Evolutionary conservation across 2,113 vertebrate genomes (phyloP).

Genomic region (Camelus bactrianus): DNA sequence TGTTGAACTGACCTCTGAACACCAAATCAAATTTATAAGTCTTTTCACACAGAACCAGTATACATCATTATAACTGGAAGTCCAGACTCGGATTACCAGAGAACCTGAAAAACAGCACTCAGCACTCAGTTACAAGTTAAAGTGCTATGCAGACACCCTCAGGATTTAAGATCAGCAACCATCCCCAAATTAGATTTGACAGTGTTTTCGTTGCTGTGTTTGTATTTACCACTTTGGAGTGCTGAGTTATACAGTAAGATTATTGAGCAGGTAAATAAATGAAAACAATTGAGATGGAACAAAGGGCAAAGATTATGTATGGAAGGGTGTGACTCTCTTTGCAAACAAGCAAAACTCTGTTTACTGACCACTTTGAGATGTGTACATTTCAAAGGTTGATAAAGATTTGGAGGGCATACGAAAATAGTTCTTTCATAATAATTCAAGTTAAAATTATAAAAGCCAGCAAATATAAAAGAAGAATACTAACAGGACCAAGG

Average conservation of each 20-base stretch:
- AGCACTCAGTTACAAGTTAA: slow-evolving; percentile 43
- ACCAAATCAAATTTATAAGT: slow-evolving; percentile 13
- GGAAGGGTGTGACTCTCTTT: neutral
- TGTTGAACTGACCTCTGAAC: slow-evolving; percentile 38
- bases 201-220: neutral
- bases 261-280: slow-evolving; percentile 36
- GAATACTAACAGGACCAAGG: neutral
- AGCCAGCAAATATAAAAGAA: neutral
- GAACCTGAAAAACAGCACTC: neutral
- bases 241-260: neutral
- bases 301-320: neutral
- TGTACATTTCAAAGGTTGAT: neutral
- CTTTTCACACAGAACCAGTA: slow-evolving; percentile 17
- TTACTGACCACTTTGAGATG: neutral
- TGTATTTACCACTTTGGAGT: neutral
- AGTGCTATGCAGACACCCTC: neutral
- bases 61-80: neutral
- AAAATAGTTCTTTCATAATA: neutral
- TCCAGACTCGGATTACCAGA: neutral
- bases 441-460: slow-evolving; percentile 39
- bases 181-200: neutral
- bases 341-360: neutral
- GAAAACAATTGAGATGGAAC: slow-evolving; percentile 35
- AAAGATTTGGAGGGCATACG: neutral
- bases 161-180: slow-evolving; percentile 40